Evolutionary conservation across 2,797 vertebrate species (phyloP).

Genomic region (Semaprochilodus insignis): DNA sequence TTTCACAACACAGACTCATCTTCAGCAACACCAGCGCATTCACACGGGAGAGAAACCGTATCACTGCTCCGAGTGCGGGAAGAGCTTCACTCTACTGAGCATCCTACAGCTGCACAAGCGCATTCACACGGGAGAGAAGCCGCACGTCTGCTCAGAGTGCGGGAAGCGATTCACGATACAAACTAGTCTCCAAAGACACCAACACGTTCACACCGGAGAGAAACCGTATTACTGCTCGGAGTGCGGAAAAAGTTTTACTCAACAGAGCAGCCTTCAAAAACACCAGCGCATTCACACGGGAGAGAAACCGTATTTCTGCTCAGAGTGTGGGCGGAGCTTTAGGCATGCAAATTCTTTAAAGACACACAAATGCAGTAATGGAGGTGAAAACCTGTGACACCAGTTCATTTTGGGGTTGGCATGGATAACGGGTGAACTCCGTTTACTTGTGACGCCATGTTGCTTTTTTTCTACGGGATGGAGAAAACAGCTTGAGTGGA

Average conservation of each 20-base stretch:
- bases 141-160: not conserved
- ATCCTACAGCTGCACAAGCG: not conserved
- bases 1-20: not conserved
- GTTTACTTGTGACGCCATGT: too few relatives aligned
- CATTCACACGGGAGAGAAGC: not conserved
- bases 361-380: not conserved
- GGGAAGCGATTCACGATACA: not conserved
- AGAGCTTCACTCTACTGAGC: not conserved
- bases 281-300: not conserved
- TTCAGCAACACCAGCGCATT: not conserved
- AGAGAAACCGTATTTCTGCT: not conserved
- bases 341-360: not conserved
- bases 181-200: not conserved
- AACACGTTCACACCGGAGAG: not conserved
- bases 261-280: not conserved
- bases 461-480: too few relatives aligned
- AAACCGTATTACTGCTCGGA: not conserved
- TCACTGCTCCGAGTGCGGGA: not conserved
- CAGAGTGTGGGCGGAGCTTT: not conserved
- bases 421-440: too few relatives aligned
- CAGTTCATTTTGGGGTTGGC: too few relatives aligned
- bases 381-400: not conserved
- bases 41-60: not conserved
- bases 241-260: not conserved
- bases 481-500: too few relatives aligned